Evolutionary conservation across 2,888 invertebrate species (phyloP).

Genomic region (Gibbula magus): DNA sequence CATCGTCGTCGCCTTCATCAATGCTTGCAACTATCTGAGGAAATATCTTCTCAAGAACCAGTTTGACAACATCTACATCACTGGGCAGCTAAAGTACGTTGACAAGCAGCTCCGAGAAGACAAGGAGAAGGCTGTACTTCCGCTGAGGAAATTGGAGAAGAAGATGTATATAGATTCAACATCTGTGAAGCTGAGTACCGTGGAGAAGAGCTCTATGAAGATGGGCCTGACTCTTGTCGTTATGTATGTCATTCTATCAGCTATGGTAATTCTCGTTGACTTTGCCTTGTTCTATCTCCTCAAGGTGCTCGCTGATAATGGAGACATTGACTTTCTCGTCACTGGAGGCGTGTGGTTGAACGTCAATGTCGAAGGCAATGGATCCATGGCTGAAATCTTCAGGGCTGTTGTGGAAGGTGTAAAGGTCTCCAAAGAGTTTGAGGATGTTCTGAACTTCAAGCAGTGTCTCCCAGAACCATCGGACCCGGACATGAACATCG

Average conservation of each 20-base stretch:
- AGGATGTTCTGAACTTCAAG: conserved; percentile 5
- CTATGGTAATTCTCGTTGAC: conserved; percentile 3
- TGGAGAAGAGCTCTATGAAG: neutral
- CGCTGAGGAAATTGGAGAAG: conserved; percentile 13
- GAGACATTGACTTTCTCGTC: neutral
- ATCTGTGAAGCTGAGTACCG: neutral
- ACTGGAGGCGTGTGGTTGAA: neutral
- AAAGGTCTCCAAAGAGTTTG: conserved; percentile 1
- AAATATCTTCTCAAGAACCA: neutral
- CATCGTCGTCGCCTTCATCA: neutral
- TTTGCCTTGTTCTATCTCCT: conserved; percentile 2
- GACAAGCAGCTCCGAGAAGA: neutral
- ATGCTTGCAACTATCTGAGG: conserved; percentile 10
- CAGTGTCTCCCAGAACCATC: conserved; percentile 1
- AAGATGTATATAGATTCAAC: conserved; percentile 4
- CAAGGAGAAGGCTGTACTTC: neutral
- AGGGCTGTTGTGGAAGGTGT: neutral
- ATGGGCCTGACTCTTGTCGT: conserved; percentile 14
- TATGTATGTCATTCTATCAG: neutral
- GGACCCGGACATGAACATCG: neutral
- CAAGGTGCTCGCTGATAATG: neutral
- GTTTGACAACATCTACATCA: conserved; percentile 22
- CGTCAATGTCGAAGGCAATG: neutral
- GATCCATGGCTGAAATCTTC: neutral
- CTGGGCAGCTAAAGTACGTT: neutral